Evolutionary conservation across 2,888 invertebrate species (phyloP).

Genomic region (Trissoscelio sp.): DNA sequence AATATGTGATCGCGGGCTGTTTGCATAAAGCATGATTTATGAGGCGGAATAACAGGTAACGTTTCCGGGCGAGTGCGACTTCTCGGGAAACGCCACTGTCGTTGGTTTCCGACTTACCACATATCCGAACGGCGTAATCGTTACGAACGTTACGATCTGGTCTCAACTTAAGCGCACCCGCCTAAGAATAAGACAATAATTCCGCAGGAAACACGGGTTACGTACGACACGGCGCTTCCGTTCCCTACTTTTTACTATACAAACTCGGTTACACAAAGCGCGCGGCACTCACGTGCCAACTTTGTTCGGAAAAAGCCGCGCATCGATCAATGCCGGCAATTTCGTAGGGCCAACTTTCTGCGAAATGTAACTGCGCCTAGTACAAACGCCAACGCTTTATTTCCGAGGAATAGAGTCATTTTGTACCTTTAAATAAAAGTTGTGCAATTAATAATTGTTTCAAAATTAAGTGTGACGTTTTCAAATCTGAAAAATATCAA

Average conservation of each 20-base stretch:
- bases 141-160: constrained; percentile 45
- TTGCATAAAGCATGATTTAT: constrained; percentile 42
- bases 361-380: constrained; percentile 12
- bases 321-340: constrained; percentile 48
- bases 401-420: background rate
- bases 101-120: constrained; percentile 46
- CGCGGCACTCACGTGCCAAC: constrained; percentile 50
- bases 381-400: constrained; percentile 45
- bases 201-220: constrained; percentile 33
- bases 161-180: constrained; percentile 30
- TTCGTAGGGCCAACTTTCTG: constrained; percentile 28
- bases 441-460: too few species aligned
- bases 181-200: constrained; percentile 52
- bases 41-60: constrained; percentile 44
- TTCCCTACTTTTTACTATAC: constrained; percentile 24
- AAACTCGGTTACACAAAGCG: constrained; percentile 21
- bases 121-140: constrained; percentile 57
- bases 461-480: too few species aligned
- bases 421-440: too few species aligned
- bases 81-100: constrained; percentile 26
- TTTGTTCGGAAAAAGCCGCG: constrained; percentile 31
- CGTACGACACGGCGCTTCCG: constrained; percentile 10
- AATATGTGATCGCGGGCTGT: constrained; percentile 33
- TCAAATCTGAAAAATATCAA: too few species aligned
- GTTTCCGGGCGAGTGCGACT: constrained; percentile 33